These are phyloP conservation scores for Octopus bimaculoides DNA, from an alignment of 1,140 invertebrate species.

Conservation along the genomic window DNA sequence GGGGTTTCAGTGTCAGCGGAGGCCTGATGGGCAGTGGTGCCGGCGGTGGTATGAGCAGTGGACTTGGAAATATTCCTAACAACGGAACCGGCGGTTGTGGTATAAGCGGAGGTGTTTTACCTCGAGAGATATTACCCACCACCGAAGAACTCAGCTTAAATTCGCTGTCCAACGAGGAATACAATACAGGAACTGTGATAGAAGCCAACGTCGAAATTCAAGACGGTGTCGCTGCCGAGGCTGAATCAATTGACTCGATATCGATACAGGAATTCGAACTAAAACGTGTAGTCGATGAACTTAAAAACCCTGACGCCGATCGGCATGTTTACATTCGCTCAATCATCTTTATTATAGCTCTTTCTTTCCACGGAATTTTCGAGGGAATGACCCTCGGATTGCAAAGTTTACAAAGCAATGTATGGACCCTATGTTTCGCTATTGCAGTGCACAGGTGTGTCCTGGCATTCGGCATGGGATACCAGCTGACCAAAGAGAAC, in stretches of 20 bases:
- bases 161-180: conserved; percentile 2
- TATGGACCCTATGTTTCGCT: conserved; percentile 47
- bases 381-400: conserved; percentile 83
- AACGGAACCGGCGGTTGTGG: neutral
- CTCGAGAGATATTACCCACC: conserved; percentile 16
- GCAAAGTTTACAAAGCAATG: conserved; percentile 58
- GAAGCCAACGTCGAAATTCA: neutral
- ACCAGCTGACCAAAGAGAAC: conserved; percentile 53
- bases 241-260: conserved; percentile 35
- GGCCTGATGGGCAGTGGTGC: conserved; percentile 10
- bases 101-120: neutral
- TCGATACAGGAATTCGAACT: conserved; percentile 42
- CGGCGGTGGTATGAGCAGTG: neutral
- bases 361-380: conserved; percentile 88
- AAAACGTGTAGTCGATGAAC: conserved; percentile 43
- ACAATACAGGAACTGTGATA: neutral
- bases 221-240: conserved; percentile 8
- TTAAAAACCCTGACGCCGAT: conserved; percentile 35
- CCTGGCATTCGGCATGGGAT: conserved; percentile 44
- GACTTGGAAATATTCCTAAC: conserved; percentile 7
- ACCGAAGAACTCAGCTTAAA: conserved; percentile 17
- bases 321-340: conserved; percentile 40
- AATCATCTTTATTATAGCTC: conserved; percentile 72
- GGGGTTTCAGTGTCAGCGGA: conserved; percentile 9
- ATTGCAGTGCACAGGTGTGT: conserved; percentile 43